Evolutionary conservation across 2,888 invertebrate genomes (phyloP), one percentile per base, ranked within the genome.

Genomic region (Melipona bicolor): DNA sequence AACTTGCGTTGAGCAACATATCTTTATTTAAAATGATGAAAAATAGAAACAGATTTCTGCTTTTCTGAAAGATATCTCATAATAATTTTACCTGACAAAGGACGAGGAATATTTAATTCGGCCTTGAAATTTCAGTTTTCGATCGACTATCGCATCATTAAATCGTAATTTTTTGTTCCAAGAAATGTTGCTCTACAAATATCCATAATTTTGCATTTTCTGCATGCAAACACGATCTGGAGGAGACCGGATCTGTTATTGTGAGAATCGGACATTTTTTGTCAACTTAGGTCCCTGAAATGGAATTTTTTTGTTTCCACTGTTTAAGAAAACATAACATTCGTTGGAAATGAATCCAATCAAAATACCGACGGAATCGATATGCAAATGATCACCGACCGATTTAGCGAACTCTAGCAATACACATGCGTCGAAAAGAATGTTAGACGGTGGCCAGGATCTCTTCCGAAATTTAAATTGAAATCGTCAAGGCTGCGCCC

Each of bases 391-490:
- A 50, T 32, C 36, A 17, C 19, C 21, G 65, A 52, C 54, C 59
- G 52, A 67, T 67, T n/a, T 54, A 43, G 13, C 15, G 19, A 49
- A 64, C 11, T 24, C 59, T 54, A 73, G 5, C 2, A 21, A 32
- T 19, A 59, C 64, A 27, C 52, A 36, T 64, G 79, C 59, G 52
- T n/a, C 9, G n/a, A 3, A 21, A 49, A 13, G 17, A n/a, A 13
- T 27, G 61, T 77, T 80, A 78, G 75, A 50, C 80, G 84, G 62
- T 77, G 81, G 73, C 54, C 64, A 70, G 79, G 59, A 68, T 85
- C 80, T 76, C 36, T 65, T 74, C 50, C 62, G 27, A 65, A 71
- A 83, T 83, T 73, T 27, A 52, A 67, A 86, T 87, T 86, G 84
- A 64, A 86, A 73, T 36, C 78, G 54, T 52, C 70, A 77, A 78